A percentile compares a stretch with the other conserved stretches of the same genome.
Conservation (phyloP, 2,113 vertebrate genomes). For the Agapornis roseicollis region DNA sequence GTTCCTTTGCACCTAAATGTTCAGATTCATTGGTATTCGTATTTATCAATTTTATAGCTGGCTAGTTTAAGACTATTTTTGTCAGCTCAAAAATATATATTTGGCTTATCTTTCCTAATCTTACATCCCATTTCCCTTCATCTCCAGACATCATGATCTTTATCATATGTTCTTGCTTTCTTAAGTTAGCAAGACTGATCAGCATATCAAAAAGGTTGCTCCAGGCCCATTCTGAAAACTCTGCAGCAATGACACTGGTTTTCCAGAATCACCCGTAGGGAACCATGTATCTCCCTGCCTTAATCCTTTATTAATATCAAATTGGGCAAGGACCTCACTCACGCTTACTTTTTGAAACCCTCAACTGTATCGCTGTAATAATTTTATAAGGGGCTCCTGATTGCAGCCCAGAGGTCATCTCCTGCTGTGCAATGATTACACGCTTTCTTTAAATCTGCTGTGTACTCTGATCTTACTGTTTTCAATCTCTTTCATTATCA, state of each 20-base stretch:
- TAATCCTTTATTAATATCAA: slow-evolving; percentile 1
- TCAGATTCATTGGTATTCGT: not conserved
- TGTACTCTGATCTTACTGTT: not conserved
- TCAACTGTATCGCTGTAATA: not conserved
- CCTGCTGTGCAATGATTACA: not conserved
- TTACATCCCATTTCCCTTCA: not conserved
- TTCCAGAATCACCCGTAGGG: not conserved
- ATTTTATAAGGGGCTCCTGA: not conserved
- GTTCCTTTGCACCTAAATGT: not conserved
- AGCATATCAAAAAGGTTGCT: not conserved
- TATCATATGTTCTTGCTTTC: not conserved
- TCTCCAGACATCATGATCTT: not conserved
- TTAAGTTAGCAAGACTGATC: not conserved
- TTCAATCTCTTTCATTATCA: not conserved
- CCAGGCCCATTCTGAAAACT: not conserved
- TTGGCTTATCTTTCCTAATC: not conserved
- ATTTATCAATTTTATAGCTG: not conserved
- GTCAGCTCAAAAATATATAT: not conserved
- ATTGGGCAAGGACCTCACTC: not conserved
- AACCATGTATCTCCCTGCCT: not conserved
- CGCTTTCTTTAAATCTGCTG: not conserved
- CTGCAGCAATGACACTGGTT: not conserved
- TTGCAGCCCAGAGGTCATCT: not conserved
- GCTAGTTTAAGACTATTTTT: not conserved
- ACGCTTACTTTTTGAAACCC: not conserved